Percentiles rank a stretch among this genome's conserved stretches.
Evolutionary conservation across 1,140 invertebrate genomes (phyloP).

Genomic region (Meloidogyne floridensis): DNA sequence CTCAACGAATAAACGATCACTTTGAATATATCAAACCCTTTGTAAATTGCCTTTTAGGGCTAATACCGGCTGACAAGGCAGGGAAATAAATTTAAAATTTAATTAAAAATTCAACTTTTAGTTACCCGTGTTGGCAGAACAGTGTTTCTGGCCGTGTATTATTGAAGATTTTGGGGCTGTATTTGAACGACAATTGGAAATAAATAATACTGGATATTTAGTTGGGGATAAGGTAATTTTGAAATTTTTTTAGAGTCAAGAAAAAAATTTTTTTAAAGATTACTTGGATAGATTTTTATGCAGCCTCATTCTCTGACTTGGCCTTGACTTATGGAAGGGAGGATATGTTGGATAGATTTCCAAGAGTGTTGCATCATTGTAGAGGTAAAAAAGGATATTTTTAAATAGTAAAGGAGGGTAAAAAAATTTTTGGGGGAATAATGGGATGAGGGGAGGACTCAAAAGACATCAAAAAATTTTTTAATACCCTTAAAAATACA

Average conservation of each 20-base stretch:
- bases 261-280: slow-evolving; percentile 25
- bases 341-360: slow-evolving; percentile 46
- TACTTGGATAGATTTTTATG: slow-evolving; percentile 53
- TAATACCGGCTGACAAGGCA: slow-evolving; percentile 47
- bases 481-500: too few relatives aligned
- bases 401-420: too few relatives aligned
- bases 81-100: background rate
- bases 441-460: too few relatives aligned
- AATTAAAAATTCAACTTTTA: slow-evolving; percentile 36
- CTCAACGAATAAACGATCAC: slow-evolving; percentile 49
- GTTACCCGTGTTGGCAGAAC: slow-evolving; percentile 40
- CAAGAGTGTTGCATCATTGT: slow-evolving; percentile 43
- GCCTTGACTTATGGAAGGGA: slow-evolving; percentile 41
- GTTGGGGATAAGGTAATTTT: slow-evolving; percentile 46
- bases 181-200: slow-evolving; percentile 48
- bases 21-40: slow-evolving; percentile 46
- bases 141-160: slow-evolving; percentile 41
- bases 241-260: too few relatives aligned
- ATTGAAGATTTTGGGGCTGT: slow-evolving; percentile 48
- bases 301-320: slow-evolving; percentile 43
- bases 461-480: too few relatives aligned
- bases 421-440: too few relatives aligned
- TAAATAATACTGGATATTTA: slow-evolving; percentile 49
- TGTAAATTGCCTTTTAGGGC: slow-evolving; percentile 48
- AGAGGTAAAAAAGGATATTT: background rate